Percentiles rank a stretch among this genome's conserved stretches.
These are phyloP conservation scores for Blera fallax DNA, from an alignment of 2,888 invertebrate genomes.

Conservation along the genomic window DNA sequence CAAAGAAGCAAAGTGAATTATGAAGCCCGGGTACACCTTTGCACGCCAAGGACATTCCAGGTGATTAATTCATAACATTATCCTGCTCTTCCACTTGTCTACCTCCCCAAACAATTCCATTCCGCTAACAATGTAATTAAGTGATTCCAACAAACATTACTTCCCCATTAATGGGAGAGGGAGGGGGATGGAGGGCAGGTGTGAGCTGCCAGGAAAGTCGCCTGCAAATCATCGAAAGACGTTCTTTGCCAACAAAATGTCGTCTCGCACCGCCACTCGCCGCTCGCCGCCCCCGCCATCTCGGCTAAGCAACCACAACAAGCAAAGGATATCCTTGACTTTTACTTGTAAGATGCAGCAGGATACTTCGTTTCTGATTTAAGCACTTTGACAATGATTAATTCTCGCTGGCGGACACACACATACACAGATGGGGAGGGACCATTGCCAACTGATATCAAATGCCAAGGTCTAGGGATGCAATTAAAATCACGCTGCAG, in stretches of 20 bases:
- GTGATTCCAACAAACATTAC: conserved; percentile 61
- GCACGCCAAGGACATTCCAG: conserved; percentile 49
- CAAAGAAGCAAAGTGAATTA: conserved; percentile 17
- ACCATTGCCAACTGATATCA: conserved; percentile 41
- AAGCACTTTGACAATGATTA: conserved; percentile 76
- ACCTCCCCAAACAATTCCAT: conserved; percentile 32
- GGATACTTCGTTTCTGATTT: conserved; percentile 74
- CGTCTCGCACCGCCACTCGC: background rate
- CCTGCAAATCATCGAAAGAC: conserved; percentile 67
- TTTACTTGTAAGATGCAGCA: conserved; percentile 60
- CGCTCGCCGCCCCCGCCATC: background rate
- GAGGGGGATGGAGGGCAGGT: conserved; percentile 2
- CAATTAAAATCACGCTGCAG: conserved; percentile 66
- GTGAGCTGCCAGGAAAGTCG: conserved; percentile 7
- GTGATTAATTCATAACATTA: conserved; percentile 69
- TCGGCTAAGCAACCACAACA: conserved; percentile 35
- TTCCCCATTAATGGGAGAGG: conserved; percentile 58
- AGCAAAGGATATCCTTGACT: conserved; percentile 59
- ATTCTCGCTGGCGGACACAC: conserved; percentile 70
- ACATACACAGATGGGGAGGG: background rate
- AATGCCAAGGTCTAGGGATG: conserved; percentile 65
- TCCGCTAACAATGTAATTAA: conserved; percentile 54
- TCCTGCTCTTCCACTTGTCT: conserved; percentile 59
- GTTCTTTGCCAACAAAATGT: conserved; percentile 55
- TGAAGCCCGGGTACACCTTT: background rate